Evolutionary conservation across 1,140 invertebrate species (phyloP), one percentile per base, ranked within the genome.

Genomic region (Drosophila tsacasi): DNA sequence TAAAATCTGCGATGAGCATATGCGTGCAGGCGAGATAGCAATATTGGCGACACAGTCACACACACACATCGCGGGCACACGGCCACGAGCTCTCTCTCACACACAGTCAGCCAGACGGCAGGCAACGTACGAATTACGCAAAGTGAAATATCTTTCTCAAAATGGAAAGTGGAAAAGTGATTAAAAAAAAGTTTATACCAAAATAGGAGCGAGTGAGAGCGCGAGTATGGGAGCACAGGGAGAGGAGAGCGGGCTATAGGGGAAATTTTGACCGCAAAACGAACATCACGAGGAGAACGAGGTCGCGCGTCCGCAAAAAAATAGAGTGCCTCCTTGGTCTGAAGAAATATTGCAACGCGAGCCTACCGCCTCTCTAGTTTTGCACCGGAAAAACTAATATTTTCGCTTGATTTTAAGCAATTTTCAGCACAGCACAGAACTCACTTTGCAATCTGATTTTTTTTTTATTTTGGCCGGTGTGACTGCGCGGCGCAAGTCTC

Each of bases 131-230:
- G 84, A 91, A 91, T 92, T 91, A 91, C 90, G 89, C 90, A 91
- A 91, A 91, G 89, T 91, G 76, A 91, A 90, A 91, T 92, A 90
- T 91, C 82, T 91, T 91, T 75, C 90, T 83, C 73, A 90, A 91
- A 91, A 91, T 83, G 89, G 89, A 91, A 91, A 91, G 89, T 91
- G 89, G 84, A 85, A 91, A 89, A 82, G 85, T 76, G 84, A 79
- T 27, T 30, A 42, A 66, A 60, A 73, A 73, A 46, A 74, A 17
- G 47, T 27, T 57, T 47, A 19, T 46, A 75, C 50, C 40, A 35
- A 52, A 40, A 40, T 74, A 30, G 42, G 40, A 74, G n/a, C 39
- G 35, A 57, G 52, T 25, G 30, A 58, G 30, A 30, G 27, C 37
- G 44, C 39, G 32, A 12, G 21, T 39, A 65, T 35, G 23, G 55